phyloP scores from a whole-genome alignment of 2,113 vertebrate species.

The Pelvicachromis taeniatus region DNA sequence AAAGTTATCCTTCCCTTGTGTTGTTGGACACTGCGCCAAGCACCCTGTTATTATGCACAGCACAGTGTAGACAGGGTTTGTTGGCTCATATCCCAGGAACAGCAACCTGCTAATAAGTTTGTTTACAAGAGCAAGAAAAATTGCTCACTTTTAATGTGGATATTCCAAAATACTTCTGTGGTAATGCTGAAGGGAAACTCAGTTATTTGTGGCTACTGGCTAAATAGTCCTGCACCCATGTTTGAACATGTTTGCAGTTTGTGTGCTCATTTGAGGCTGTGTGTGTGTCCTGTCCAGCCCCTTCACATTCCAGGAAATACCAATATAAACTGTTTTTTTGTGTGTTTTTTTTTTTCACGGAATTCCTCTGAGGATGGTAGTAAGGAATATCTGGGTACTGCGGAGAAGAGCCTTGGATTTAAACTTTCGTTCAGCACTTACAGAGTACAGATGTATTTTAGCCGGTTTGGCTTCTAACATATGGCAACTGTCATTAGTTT shows the following conservation, averaged over 20 bases:
- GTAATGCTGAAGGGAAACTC: background rate
- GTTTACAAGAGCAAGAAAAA: constrained; percentile 1
- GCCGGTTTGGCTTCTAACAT: background rate
- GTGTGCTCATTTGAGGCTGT: constrained; percentile 31
- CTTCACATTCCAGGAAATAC: constrained; percentile 68
- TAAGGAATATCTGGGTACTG: constrained; percentile 6
- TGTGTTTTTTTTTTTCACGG: background rate
- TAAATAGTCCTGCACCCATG: constrained; percentile 3
- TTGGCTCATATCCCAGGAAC: constrained; percentile 15
- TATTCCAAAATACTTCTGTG: background rate
- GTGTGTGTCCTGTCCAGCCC: constrained; percentile 48
- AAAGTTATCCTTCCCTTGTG: constrained; percentile 26
- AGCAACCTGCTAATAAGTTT: background rate
- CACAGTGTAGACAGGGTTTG: background rate
- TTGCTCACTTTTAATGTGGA: background rate
- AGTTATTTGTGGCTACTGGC: constrained; percentile 44
- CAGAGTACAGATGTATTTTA: background rate
- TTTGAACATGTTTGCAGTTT: constrained; percentile 52
- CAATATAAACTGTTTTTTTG: constrained; percentile 49
- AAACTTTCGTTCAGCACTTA: background rate
- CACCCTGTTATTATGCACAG: constrained; percentile 1
- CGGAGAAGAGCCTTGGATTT: background rate
- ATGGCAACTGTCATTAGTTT: background rate
- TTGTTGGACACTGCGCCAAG: constrained; percentile 29
- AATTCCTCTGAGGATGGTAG: constrained; percentile 28